Percentiles rank a stretch among this genome's conserved stretches.
These are phyloP conservation scores for Drosophila ficusphila DNA, from an alignment of 1,140 invertebrate species.

Conservation along the genomic window DNA sequence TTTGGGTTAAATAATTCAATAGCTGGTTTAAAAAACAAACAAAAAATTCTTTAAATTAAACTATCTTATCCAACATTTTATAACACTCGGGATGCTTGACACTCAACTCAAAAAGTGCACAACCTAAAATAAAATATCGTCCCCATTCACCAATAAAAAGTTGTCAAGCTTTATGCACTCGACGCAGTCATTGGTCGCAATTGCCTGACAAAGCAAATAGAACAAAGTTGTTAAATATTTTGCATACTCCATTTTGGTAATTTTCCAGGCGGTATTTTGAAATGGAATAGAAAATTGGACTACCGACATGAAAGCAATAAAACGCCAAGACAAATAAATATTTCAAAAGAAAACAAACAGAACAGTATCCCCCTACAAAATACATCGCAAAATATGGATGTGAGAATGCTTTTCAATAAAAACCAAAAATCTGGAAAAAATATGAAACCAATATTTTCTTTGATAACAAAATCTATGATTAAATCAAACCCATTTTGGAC, in stretches of 20 bases:
- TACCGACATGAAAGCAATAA: constrained; percentile 8
- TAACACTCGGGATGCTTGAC: no score
- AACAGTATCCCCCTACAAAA: background rate
- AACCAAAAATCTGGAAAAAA: background rate
- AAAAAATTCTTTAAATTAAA: no score
- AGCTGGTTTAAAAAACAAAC: no score
- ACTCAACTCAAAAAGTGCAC: constrained; percentile 9
- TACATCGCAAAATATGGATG: background rate
- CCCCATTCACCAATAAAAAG: constrained; percentile 6
- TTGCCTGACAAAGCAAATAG: background rate
- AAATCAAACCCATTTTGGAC: background rate
- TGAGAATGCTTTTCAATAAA: background rate
- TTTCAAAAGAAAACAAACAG: constrained; percentile 8
- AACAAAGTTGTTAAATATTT: constrained; percentile 44
- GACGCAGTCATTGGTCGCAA: constrained; percentile 15
- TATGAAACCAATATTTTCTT: background rate
- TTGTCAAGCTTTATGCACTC: constrained; percentile 20
- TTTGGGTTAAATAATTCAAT: no score
- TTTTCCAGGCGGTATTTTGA: constrained; percentile 16
- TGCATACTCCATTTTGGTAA: constrained; percentile 17
- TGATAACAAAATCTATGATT: background rate
- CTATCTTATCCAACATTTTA: no score
- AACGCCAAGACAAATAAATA: constrained; percentile 6
- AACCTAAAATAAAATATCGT: no score
- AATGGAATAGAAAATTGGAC: constrained; percentile 33